A percentile compares a stretch with the other conserved stretches of the same genome.
phyloP scores from a whole-genome alignment of 2,888 invertebrate genomes.

The Panopea generosa region DNA sequence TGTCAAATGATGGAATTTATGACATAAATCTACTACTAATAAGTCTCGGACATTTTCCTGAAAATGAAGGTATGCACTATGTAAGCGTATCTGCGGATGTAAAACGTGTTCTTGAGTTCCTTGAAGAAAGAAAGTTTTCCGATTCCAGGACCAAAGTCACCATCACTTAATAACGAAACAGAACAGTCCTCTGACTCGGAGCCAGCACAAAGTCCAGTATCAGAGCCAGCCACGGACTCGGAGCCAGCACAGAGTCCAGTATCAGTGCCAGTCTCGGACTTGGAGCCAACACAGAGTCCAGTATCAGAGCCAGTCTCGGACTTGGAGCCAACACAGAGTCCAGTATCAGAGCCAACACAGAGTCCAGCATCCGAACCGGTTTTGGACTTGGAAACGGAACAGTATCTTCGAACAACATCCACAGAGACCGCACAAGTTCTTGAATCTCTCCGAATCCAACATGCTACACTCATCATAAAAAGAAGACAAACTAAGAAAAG shows the following conservation, averaged over 20 bases:
- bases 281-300: no score
- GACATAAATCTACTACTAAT: slow-evolving; percentile 11
- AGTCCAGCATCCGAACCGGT: not conserved
- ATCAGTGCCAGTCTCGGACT: no score
- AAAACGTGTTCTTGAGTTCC: not conserved
- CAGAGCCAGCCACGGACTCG: no score
- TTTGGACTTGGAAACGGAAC: not conserved
- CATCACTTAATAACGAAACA: not conserved
- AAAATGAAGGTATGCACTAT: slow-evolving; percentile 28
- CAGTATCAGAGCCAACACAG: no score
- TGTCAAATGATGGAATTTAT: slow-evolving; percentile 29
- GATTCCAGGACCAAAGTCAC: not conserved
- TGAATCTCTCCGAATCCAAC: not conserved
- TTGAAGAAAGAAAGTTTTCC: slow-evolving; percentile 6
- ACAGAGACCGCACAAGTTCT: no score
- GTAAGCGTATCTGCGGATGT: slow-evolving; percentile 12
- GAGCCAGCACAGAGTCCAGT: no score
- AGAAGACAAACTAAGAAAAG: not conserved
- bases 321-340: not conserved
- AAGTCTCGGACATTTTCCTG: slow-evolving; percentile 23
- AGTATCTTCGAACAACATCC: not conserved
- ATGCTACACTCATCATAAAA: not conserved
- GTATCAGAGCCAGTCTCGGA: not conserved
- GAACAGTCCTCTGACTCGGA: not conserved
- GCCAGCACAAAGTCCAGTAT: no score